Evolutionary conservation across 2,888 invertebrate genomes (phyloP).

Genomic region (Automeris io): DNA sequence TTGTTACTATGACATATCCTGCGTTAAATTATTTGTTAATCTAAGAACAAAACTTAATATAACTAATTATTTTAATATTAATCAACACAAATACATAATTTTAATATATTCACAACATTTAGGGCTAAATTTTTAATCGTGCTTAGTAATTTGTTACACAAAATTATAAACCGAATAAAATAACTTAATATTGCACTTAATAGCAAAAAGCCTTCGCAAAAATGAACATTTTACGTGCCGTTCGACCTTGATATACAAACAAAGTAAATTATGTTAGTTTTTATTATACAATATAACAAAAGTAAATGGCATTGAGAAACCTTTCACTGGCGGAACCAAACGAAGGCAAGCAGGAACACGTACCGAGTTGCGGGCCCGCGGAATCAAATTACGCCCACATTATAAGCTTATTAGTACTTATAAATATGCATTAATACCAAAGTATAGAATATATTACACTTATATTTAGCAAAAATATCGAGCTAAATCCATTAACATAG

Average conservation of each 20-base stretch:
- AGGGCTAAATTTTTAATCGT: no score
- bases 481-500: no score
- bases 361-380: slow-evolving; percentile 16
- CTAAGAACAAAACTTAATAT: no score
- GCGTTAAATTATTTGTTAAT: no score
- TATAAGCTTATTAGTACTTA: slow-evolving; percentile 10
- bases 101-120: no score
- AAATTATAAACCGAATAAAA: no score
- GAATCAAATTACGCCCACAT: slow-evolving; percentile 7
- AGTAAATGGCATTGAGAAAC: slow-evolving; percentile 40
- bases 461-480: not conserved
- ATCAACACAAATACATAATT: no score
- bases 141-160: no score
- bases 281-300: slow-evolving; percentile 18
- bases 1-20: no score
- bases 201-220: not conserved
- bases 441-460: not conserved
- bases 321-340: slow-evolving; percentile 45
- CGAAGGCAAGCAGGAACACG: slow-evolving; percentile 47
- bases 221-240: not conserved
- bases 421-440: not conserved
- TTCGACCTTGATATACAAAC: slow-evolving; percentile 19
- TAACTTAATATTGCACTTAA: no score
- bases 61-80: no score
- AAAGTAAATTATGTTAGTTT: slow-evolving; percentile 16